These are phyloP conservation scores for Coleophora flavipennella DNA, from an alignment of 2,888 invertebrate species.

Conservation along the genomic window DNA sequence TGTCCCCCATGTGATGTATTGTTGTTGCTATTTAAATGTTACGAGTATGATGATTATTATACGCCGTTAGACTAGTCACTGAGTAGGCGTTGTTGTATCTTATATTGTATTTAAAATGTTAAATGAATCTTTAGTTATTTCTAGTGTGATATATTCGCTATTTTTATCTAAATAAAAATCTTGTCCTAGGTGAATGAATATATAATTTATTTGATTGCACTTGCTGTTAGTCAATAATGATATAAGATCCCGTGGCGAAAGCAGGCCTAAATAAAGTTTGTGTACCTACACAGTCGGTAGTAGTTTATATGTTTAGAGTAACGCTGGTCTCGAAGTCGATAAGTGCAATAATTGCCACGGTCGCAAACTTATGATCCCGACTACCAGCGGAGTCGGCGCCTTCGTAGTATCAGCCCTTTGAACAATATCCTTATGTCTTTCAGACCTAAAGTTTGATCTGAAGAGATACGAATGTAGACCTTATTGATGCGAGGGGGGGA, in stretches of 20 bases:
- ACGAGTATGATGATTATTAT: slow-evolving; percentile 43
- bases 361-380: slow-evolving; percentile 51
- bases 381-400: slow-evolving; percentile 40
- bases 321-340: slow-evolving; percentile 8
- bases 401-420: slow-evolving; percentile 41
- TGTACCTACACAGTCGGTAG: slow-evolving; percentile 16
- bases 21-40: slow-evolving; percentile 58
- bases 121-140: slow-evolving; percentile 66
- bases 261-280: slow-evolving; percentile 25
- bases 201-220: slow-evolving; percentile 57
- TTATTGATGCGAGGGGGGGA: slow-evolving; percentile 41
- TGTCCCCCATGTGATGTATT: slow-evolving; percentile 53
- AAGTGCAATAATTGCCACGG: slow-evolving; percentile 57
- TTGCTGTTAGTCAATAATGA: slow-evolving; percentile 30
- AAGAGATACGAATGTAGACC: too few species aligned
- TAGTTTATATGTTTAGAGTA: slow-evolving; percentile 22
- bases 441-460: too few species aligned
- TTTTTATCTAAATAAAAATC: slow-evolving; percentile 47
- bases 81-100: slow-evolving; percentile 66
- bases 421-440: slow-evolving; percentile 45
- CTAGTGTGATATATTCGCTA: slow-evolving; percentile 59
- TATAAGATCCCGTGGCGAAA: slow-evolving; percentile 15
- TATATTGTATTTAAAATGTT: slow-evolving; percentile 58
- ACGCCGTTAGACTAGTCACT: slow-evolving; percentile 70
- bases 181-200: slow-evolving; percentile 46